Conservation (phyloP, 2,797 vertebrate species). For the Arrhamphus sclerolepis region DNA sequence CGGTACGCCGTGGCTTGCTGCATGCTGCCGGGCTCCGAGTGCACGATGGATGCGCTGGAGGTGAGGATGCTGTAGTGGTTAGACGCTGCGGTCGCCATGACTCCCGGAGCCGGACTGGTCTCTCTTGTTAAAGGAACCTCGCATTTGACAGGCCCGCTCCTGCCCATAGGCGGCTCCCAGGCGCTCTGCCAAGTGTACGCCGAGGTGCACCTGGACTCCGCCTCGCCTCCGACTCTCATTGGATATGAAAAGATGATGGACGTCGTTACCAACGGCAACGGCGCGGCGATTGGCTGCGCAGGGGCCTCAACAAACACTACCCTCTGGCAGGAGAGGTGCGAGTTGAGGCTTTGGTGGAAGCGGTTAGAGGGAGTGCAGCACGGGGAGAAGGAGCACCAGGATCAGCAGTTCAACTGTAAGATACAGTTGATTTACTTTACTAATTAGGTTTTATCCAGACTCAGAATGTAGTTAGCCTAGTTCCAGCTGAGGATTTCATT, state of each 20-base stretch:
- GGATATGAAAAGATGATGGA: conserved; percentile 86
- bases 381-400: conserved; percentile 75
- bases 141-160: conserved; percentile 96
- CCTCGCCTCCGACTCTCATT: conserved; percentile 85
- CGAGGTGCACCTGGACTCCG: conserved; percentile 86
- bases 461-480: conserved; percentile 42
- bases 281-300: conserved; percentile 80
- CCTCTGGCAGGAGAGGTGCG: conserved; percentile 75
- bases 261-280: conserved; percentile 87
- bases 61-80: conserved; percentile 97
- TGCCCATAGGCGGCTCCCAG: conserved; percentile 86
- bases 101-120: conserved; percentile 95
- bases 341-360: conserved; percentile 77
- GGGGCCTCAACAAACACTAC: conserved; percentile 76
- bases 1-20: conserved; percentile 93
- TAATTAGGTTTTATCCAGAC: conserved; percentile 46
- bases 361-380: conserved; percentile 76
- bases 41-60: conserved; percentile 95
- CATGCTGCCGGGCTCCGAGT: conserved; percentile 94
- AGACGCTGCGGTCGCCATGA: conserved; percentile 99
- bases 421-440: conserved; percentile 73
- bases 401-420: conserved; percentile 75
- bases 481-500: conserved; percentile 15
- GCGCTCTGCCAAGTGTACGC: conserved; percentile 87
- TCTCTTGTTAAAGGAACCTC: conserved; percentile 90